phyloP scores from a whole-genome alignment of 1,140 invertebrate species.

The Thaumetopoea pityocampa region DNA sequence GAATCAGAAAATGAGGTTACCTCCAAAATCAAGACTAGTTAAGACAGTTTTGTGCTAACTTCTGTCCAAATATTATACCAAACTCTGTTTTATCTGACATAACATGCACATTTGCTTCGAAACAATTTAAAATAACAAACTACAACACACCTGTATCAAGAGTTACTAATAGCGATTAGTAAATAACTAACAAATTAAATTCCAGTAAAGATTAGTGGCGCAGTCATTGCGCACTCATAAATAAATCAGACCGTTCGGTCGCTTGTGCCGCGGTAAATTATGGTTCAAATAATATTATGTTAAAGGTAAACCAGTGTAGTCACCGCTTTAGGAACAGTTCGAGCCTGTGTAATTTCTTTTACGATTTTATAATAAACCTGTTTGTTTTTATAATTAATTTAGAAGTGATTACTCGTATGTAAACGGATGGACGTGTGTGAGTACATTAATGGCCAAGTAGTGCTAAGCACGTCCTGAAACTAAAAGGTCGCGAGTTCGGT shows the following conservation, averaged over 20 bases:
- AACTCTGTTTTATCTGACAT: too few relatives aligned
- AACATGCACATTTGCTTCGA: neutral
- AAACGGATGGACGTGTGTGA: too few relatives aligned
- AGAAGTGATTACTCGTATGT: too few relatives aligned
- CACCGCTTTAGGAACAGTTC: slow-evolving; percentile 20
- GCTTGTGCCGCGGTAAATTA: slow-evolving; percentile 45
- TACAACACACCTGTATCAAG: slow-evolving; percentile 34
- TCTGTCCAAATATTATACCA: too few relatives aligned
- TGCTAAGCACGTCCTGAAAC: too few relatives aligned
- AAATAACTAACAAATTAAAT: slow-evolving; percentile 67
- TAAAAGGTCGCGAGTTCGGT: too few relatives aligned
- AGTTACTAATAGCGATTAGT: slow-evolving; percentile 46
- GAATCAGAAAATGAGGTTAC: too few relatives aligned
- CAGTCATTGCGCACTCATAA: slow-evolving; percentile 42
- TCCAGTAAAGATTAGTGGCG: slow-evolving; percentile 59
- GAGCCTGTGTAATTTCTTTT: slow-evolving; percentile 11
- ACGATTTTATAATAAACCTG: slow-evolving; percentile 15
- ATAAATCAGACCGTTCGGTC: slow-evolving; percentile 53
- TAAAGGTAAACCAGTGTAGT: slow-evolving; percentile 36
- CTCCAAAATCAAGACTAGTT: too few relatives aligned
- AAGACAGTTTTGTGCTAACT: too few relatives aligned
- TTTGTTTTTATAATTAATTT: too few relatives aligned
- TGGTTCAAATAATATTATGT: slow-evolving; percentile 59
- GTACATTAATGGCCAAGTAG: too few relatives aligned
- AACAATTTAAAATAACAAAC: slow-evolving; percentile 15